phyloP scores from a whole-genome alignment of 2,888 invertebrate genomes.

The Odontothrips loti region DNA sequence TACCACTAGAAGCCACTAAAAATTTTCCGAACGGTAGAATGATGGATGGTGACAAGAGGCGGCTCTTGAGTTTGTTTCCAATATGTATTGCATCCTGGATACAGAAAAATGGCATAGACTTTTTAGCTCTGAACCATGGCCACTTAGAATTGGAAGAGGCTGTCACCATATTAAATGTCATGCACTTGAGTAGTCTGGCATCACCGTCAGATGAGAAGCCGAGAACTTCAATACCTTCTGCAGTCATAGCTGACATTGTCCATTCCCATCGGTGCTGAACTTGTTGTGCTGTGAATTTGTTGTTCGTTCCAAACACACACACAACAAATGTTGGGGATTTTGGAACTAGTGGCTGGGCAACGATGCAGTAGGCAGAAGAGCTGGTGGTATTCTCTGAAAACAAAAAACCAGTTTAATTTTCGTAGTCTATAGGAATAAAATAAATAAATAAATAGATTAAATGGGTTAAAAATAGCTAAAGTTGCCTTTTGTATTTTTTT shows the following conservation, averaged over 20 bases:
- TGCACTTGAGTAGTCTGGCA: slow-evolving; percentile 37
- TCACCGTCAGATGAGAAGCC: slow-evolving; percentile 38
- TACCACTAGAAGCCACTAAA: background rate
- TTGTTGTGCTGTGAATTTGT: slow-evolving; percentile 34
- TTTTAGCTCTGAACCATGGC: background rate
- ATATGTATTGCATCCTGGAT: slow-evolving; percentile 36
- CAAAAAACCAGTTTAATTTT: slow-evolving; percentile 25
- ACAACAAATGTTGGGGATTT: slow-evolving; percentile 36
- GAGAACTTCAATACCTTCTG: slow-evolving; percentile 34
- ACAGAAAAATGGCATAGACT: background rate
- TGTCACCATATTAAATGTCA: slow-evolving; percentile 33
- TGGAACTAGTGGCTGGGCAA: slow-evolving; percentile 36
- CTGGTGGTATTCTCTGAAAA: slow-evolving; percentile 31
- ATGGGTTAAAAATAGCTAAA: too few relatives aligned
- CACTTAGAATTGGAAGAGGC: background rate
- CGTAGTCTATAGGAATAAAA: too few relatives aligned
- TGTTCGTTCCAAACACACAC: slow-evolving; percentile 36
- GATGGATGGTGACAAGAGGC: slow-evolving; percentile 35
- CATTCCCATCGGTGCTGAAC: slow-evolving; percentile 35
- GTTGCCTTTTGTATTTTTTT: too few relatives aligned
- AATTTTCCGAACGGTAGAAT: slow-evolving; percentile 34
- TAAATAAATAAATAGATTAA: too few relatives aligned
- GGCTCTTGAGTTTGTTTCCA: slow-evolving; percentile 36
- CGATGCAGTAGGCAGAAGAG: slow-evolving; percentile 35
- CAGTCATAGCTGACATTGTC: slow-evolving; percentile 31